A percentile compares a stretch with the other conserved stretches of the same genome.
phyloP scores from a whole-genome alignment of 2,797 vertebrate species.

The Sparidentex hasta region DNA sequence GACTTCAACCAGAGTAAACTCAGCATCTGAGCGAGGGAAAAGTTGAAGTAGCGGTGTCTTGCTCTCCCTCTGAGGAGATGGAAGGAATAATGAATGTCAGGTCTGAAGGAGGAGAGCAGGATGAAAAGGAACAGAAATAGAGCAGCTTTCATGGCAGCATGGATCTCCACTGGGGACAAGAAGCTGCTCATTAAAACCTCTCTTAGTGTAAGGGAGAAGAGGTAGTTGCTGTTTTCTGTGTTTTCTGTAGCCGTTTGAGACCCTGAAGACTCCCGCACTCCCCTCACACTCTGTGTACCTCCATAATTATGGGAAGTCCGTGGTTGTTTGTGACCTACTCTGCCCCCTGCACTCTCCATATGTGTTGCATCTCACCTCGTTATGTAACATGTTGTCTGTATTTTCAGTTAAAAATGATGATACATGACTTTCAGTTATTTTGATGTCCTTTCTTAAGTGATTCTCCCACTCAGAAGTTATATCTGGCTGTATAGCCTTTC shows the following conservation, averaged over 20 bases:
- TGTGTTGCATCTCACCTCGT: slow-evolving; percentile 46
- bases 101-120: slow-evolving; percentile 75
- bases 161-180: slow-evolving; percentile 76
- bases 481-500: slow-evolving; percentile 44
- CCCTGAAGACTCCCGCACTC: slow-evolving; percentile 44
- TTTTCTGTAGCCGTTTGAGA: slow-evolving; percentile 55
- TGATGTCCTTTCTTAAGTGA: slow-evolving; percentile 29
- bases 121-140: slow-evolving; percentile 82
- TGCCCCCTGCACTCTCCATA: slow-evolving; percentile 26
- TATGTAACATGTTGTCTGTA: slow-evolving; percentile 30
- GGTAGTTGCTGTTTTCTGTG: slow-evolving; percentile 57
- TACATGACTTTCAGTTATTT: slow-evolving; percentile 40
- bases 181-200: slow-evolving; percentile 80
- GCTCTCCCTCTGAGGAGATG: slow-evolving; percentile 70
- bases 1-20: slow-evolving; percentile 62
- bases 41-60: slow-evolving; percentile 54
- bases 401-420: slow-evolving; percentile 27
- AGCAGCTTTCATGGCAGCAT: slow-evolving; percentile 78
- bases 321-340: slow-evolving; percentile 37
- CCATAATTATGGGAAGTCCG: slow-evolving; percentile 24
- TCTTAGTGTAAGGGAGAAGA: slow-evolving; percentile 51
- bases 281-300: slow-evolving; percentile 40
- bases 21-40: slow-evolving; percentile 46
- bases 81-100: slow-evolving; percentile 81
- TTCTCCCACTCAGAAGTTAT: slow-evolving; percentile 57